phyloP scores from a whole-genome alignment of 2,113 vertebrate species.

The Craseonycteris thonglongyai region DNA sequence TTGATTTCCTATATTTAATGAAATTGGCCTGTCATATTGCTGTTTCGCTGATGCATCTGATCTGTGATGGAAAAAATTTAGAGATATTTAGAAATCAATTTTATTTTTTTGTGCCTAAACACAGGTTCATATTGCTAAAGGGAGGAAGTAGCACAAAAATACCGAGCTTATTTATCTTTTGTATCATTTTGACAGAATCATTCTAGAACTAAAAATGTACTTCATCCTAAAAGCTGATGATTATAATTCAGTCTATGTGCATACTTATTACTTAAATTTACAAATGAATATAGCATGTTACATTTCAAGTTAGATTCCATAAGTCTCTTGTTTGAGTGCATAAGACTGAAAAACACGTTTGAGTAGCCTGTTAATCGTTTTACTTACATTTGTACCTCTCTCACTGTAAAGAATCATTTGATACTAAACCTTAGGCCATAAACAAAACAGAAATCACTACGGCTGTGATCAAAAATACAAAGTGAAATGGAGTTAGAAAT shows the following conservation, averaged over 20 bases:
- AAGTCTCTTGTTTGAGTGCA: not conserved
- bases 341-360: not conserved
- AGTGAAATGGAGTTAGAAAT: not conserved
- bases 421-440: not conserved
- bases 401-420: not conserved
- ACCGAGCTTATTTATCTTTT: not conserved
- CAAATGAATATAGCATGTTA: not conserved
- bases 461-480: not conserved
- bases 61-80: not conserved
- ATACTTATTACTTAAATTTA: not conserved
- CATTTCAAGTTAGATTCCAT: not conserved
- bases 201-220: not conserved
- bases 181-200: not conserved
- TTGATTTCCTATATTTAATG: not conserved
- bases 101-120: not conserved
- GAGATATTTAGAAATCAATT: not conserved
- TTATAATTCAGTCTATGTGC: not conserved
- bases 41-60: not conserved
- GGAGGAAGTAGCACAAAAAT: not conserved
- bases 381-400: not conserved
- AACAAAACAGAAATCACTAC: not conserved
- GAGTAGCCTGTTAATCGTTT: not conserved
- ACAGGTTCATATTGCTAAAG: not conserved
- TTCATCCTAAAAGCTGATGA: conserved; percentile 4
- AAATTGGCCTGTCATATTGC: not conserved